Evolutionary conservation across 2,888 invertebrate genomes (phyloP), one percentile per base, ranked within the genome.

Genomic region (Cordilura impudica): DNA sequence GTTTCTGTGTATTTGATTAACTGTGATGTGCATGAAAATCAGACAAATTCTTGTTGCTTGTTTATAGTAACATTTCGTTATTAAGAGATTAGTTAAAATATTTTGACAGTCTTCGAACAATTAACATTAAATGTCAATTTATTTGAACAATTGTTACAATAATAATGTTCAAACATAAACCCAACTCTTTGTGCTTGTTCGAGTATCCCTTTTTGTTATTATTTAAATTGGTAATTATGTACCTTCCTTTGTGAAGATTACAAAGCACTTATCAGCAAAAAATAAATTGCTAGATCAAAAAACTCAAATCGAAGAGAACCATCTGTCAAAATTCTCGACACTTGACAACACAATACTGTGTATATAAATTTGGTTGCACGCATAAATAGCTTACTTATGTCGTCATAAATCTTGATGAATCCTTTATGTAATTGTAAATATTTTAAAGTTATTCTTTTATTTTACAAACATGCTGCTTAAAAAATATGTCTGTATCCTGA

Each of bases 251-350:
- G 78, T 81, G 82, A 83, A 82, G 82, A 86, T 86, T 85, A 87
- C 82, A 86, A 86, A 82, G 83, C 82, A 83, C 84, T 86, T 81
- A 78, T 83, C 80, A 19, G 21, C 26, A 71, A 63, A 76, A 70
- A 66, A 82, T 82, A 85, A 87, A 85, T 85, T 85, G 86, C 75
- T 67, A 87, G 85, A 87, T 87, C 85, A 87, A 87, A 87, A 86
- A 86, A 87, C 84, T 83, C 83, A 83, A 85, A 83, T 84, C 86
- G 84, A 84, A 86, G 84, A 83, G 83, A 83, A 87, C 88, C 88
- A 88, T 88, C 88, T 88, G 88, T 88, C 88, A 88, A 87, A 86
- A 86, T 88, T 88, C 88, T 85, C 85, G 83, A 83, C 76, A 81
- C 81, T 82, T 67, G 75, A 73, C 74, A 74, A 60, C 65, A 77